phyloP scores from a whole-genome alignment of 2,888 invertebrate species.

The Leptothorax acervorum region DNA sequence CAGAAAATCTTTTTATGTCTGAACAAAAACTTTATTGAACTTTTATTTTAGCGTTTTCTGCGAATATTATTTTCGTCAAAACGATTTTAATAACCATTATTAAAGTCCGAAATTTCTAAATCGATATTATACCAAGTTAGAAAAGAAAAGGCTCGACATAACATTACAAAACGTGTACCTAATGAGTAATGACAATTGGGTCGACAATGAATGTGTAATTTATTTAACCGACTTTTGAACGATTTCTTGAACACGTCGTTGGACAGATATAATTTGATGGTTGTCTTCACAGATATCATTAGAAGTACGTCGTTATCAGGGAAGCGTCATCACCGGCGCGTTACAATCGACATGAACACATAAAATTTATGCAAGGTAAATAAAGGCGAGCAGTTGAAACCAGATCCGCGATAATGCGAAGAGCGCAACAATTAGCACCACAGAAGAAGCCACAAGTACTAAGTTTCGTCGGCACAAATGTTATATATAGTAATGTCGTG shows the following conservation, averaged over 20 bases:
- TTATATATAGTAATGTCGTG: background rate
- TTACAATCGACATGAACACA: conserved; percentile 34
- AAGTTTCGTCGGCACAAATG: background rate
- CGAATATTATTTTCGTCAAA: conserved; percentile 5
- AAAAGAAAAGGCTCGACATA: background rate
- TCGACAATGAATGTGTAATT: background rate
- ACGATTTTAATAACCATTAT: background rate
- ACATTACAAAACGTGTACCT: background rate
- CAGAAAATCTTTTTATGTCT: background rate
- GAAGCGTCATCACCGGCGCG: conserved; percentile 1
- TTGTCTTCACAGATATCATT: conserved; percentile 6
- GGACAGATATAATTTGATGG: background rate
- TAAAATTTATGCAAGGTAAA: conserved; percentile 70
- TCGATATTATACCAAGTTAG: background rate
- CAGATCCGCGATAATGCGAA: conserved; percentile 46
- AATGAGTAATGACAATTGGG: background rate
- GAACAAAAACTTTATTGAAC: background rate
- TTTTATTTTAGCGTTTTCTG: background rate
- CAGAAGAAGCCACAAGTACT: conserved; percentile 13
- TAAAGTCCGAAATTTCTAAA: background rate
- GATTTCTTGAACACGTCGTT: background rate
- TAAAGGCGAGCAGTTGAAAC: conserved; percentile 56
- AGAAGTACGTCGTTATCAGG: conserved; percentile 12
- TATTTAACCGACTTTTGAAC: background rate
- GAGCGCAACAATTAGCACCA: conserved; percentile 54